Evolutionary conservation across 1,140 invertebrate genomes (phyloP), one percentile per base, ranked within the genome.

Genomic region (Pseudomyrmex gracilis): DNA sequence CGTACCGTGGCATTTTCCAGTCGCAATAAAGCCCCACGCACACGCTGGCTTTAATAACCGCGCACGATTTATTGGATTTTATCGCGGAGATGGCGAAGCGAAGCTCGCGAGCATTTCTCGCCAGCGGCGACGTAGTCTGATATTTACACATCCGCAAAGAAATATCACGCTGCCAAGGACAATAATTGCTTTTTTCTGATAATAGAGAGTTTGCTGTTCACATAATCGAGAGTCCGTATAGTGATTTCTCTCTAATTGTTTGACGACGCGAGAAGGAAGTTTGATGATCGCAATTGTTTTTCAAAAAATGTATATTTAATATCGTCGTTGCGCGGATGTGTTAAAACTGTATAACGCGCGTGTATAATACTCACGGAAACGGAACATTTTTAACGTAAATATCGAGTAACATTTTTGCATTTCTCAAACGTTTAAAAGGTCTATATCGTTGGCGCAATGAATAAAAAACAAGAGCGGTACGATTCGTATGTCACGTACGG

Each of bases 31-130:
- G 73, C 82, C 22, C 60, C 70, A 77, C 61, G 82, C 73, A 83
- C 20, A 83, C 20, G 61, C 22, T 22, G 43, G 61, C 82, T 83
- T 83, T 76, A 83, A 76, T 76, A 76, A 83, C 51, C 58, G 60
- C 70, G 58, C 60, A 34, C 82, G 61, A 83, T 83, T 83, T 83
- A 83, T 83, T 82, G 70, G 78, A 82, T 82, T 82, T 74, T 82
- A 82, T 82, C 70, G 58, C 68, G 10, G 58, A 64, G 70, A 82
- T 66, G 78, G 78, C 58, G 47, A 82, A 49, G 34, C 78, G 53
- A 74, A 74, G 47, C 60, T 82, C 68, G 24, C 70, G 24, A 73
- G 68, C 47, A 51, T 61, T 82, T 73, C 70, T 73, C 78, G 70
- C 78, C 70, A 58, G 20, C 17, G 58, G 57, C 71, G 24, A 60